Base-by-base conservation (phyloP, 1,140 invertebrate species). In the Drosophila sturtevanti region DNA sequence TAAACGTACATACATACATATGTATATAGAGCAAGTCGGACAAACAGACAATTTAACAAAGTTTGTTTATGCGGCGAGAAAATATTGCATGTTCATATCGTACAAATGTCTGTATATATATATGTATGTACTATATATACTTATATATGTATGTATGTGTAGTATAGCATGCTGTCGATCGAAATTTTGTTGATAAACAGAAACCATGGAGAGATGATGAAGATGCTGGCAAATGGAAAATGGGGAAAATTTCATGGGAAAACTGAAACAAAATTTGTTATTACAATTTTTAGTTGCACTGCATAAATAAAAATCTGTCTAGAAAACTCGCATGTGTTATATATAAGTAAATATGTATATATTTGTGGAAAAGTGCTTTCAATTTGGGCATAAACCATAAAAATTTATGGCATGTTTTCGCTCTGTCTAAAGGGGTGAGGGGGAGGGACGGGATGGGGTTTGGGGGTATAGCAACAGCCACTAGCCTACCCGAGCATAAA, bases 31-130 rank as follows among this genome's bases (percentile, higher is more conserved):
- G 35, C 51, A 38, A 65, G 69, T 72, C 56, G 59, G 52, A 72
- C 56, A 74, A 66, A 74, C 81, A 85, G 72, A 86, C 76, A 67
- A 86, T 69, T 87, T 44, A 68, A 56, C 77, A 78, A 82, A 86
- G 81, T 86, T 85, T 85, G 82, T 85, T 86, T 85, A 86, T 68
- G 74, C 70, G 64, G 74, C 74, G 54, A 64, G 37, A 67, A 84
- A 86, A 71, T 85, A 86, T 81, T 86, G 73, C 77, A 81, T 85
- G 82, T 81, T 73, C 78, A 72, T 77, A 76, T 67, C 61, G 66
- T 66, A 64, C 61, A 70, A 65, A 48, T 48, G 18, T 18, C 18
- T 18, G 9, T 21, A 21, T 48, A 48, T 21, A 21, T 18, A 18
- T 18, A 44, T 41, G 4, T 41, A 41, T 6, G 12, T 41, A 16